Conservation (phyloP, 2,888 invertebrate species). For the Anthophora plumipes region DNA sequence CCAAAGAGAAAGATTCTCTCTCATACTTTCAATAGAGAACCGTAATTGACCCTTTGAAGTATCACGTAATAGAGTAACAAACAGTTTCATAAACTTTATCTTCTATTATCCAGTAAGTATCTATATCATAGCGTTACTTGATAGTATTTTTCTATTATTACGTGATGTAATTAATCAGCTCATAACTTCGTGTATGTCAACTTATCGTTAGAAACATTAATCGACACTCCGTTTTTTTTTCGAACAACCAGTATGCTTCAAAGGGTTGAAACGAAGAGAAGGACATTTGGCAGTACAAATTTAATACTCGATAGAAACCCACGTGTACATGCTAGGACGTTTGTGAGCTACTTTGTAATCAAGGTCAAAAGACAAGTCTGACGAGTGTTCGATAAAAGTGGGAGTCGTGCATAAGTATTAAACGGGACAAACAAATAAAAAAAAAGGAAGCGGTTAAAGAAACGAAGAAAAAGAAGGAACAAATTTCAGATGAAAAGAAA, state of each 20-base stretch:
- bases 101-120: constrained; percentile 3
- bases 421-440: constrained; percentile 6
- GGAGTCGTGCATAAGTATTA: constrained; percentile 39
- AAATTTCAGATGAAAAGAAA: constrained; percentile 1
- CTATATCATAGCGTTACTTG: constrained; percentile 5
- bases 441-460: no score
- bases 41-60: constrained; percentile 48
- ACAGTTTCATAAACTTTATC: background rate
- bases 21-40: constrained; percentile 44
- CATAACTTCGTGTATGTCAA: background rate
- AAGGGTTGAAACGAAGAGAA: constrained; percentile 50
- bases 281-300: constrained; percentile 74
- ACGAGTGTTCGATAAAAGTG: constrained; percentile 57
- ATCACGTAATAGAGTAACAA: constrained; percentile 1
- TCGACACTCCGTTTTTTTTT: background rate
- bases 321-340: constrained; percentile 51
- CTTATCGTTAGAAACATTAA: background rate
- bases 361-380: constrained; percentile 41
- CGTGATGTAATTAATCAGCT: constrained; percentile 1
- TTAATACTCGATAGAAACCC: constrained; percentile 57
- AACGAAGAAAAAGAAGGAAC: background rate
- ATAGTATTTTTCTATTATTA: constrained; percentile 37
- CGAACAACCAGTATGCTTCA: constrained; percentile 35
- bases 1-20: constrained; percentile 72
- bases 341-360: constrained; percentile 53